These are phyloP conservation scores for Myrmecophaga tridactyla DNA, from an alignment of 2,113 vertebrate genomes.

Conservation along the genomic window DNA sequence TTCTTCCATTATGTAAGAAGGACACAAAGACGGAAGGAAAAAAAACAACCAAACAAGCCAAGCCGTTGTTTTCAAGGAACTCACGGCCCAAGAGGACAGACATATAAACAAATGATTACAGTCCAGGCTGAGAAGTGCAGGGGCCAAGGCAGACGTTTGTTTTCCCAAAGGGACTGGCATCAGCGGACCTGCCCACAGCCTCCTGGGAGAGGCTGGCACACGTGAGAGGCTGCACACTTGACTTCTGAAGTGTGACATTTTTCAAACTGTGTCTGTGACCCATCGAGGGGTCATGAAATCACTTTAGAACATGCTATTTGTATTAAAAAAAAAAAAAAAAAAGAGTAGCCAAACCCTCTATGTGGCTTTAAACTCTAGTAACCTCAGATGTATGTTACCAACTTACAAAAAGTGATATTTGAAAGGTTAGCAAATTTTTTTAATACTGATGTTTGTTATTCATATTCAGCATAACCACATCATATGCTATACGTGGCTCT, in stretches of 20 bases:
- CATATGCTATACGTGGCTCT: background rate
- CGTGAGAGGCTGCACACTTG: background rate
- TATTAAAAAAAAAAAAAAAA: background rate
- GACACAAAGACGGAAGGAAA: background rate
- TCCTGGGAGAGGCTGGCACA: background rate
- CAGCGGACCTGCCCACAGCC: no score
- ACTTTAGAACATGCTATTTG: background rate
- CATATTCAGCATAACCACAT: background rate
- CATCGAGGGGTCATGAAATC: background rate
- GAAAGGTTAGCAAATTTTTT: no score
- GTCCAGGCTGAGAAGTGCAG: background rate
- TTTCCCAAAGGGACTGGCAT: background rate
- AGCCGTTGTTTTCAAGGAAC: background rate
- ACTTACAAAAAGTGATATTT: background rate
- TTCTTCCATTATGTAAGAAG: background rate
- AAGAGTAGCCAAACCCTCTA: background rate
- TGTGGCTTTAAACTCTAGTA: background rate
- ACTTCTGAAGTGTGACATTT: background rate
- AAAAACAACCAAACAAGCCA: no score
- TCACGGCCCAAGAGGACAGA: background rate
- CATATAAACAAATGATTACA: fast-evolving
- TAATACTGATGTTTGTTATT: background rate
- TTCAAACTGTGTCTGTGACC: background rate
- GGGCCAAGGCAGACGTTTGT: background rate
- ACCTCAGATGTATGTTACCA: background rate